Percentiles rank a stretch among this genome's conserved stretches.
Evolutionary conservation across 2,797 vertebrate genomes (phyloP).

Genomic region (Trematomus bernacchii): DNA sequence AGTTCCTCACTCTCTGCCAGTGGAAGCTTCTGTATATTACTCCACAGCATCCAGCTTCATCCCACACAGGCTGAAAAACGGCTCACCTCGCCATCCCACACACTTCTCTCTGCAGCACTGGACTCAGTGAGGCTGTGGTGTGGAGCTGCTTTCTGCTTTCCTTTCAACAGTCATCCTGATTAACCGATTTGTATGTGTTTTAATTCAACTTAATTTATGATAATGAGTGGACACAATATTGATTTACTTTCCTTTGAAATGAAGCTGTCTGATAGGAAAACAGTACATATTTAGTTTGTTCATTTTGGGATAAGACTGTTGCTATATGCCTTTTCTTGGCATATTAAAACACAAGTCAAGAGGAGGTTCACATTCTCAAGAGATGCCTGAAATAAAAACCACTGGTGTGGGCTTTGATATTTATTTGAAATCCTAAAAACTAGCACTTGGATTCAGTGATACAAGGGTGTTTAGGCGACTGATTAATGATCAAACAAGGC

Average conservation of each 20-base stretch:
- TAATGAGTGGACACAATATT: background rate
- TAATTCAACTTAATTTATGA: background rate
- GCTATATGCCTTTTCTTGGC: background rate
- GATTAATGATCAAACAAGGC: conserved; percentile 28
- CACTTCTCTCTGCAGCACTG: conserved; percentile 35
- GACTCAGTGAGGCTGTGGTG: conserved; percentile 16
- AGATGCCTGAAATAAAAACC: too few relatives aligned
- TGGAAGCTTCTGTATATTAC: conserved; percentile 13
- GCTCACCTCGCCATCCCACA: conserved; percentile 69
- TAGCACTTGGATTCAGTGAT: background rate
- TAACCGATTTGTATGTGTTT: background rate
- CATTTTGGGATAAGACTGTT: background rate
- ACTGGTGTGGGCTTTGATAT: background rate
- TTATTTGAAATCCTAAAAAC: background rate
- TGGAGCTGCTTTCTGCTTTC: background rate
- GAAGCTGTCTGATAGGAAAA: background rate
- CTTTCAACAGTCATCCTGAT: conserved; percentile 15
- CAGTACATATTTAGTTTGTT: background rate
- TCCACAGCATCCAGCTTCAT: conserved; percentile 52
- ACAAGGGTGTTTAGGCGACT: background rate
- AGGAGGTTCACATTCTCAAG: background rate
- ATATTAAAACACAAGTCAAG: background rate
- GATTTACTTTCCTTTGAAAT: background rate
- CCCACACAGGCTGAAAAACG: conserved; percentile 62
- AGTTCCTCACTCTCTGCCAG: background rate